Base-by-base conservation (phyloP, 2,888 invertebrate genomes). In the Willowsia nigromaculata region DNA sequence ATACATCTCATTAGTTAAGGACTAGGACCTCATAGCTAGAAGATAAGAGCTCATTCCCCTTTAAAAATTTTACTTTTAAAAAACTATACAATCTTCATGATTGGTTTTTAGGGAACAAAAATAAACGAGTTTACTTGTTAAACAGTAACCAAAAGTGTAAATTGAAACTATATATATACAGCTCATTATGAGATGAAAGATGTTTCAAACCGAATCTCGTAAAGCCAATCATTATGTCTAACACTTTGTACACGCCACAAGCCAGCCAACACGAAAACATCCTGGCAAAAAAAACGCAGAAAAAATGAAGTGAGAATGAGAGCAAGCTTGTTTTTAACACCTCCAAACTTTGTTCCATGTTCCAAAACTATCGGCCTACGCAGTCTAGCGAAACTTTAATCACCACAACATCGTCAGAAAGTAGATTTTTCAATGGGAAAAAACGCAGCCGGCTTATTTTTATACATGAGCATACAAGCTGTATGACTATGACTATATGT, bases 261-360 rank as follows among this genome's bases (percentile, higher is more conserved):
- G 11, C 43, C 11, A 1, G 71, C 40, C 71, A 40, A 43, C 71
- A n/a, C n/a, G n/a, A n/a, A 40, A 71, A 43, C 22, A 37, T 43
- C 37, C 22, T 71, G 37, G 40, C 71, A 71, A 40, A 37, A 71
- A 40, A n/a, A n/a, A n/a, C n/a, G n/a, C 33, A 15, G 65, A 53
- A 3, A 18, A 22, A 53, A n/a, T n/a, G n/a, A n/a, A 53, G 22
- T 53, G 18, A 53, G 53, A 53, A 53, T 53, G 53, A 53, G 18
- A 53, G 18, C 53, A 53, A 18, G 53, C n/a, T 18, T 43, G n/a
- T 40, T 71, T 22, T 71, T 22, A 71, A 71, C 71, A 71, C 71
- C 71, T 71, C 40, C n/a, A 71, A 71, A 71, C 71, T 40, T 40
- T 71, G 37, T 71, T 71, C 33, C 68, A 68, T 68, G 9, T 9